These are phyloP conservation scores for Cantharis nigra DNA, from an alignment of 2,888 invertebrate species.

Conservation along the genomic window DNA sequence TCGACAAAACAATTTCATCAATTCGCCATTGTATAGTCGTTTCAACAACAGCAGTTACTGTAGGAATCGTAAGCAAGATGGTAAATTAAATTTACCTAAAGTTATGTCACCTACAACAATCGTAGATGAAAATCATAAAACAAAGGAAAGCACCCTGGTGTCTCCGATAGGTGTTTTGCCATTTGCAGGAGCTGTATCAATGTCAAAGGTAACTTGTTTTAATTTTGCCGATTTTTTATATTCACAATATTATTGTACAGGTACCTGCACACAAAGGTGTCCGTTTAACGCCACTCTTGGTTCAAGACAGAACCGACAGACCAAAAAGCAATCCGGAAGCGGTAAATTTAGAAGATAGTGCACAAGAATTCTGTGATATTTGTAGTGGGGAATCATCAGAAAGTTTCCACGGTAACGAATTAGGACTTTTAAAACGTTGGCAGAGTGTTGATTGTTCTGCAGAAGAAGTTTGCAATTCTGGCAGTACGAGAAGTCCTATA, in stretches of 20 bases:
- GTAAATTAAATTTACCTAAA: constrained; percentile 24
- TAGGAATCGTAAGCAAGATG: constrained; percentile 16
- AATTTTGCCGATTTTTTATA: not conserved
- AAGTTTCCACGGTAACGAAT: constrained; percentile 34
- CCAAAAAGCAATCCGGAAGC: constrained; percentile 53
- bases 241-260: not conserved
- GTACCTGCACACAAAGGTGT: constrained; percentile 39
- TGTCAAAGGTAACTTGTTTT: constrained; percentile 34
- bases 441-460: constrained; percentile 43
- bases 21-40: constrained; percentile 35
- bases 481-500: constrained; percentile 26
- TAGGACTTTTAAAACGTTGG: constrained; percentile 46
- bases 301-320: constrained; percentile 48
- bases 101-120: constrained; percentile 42
- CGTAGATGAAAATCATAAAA: constrained; percentile 41
- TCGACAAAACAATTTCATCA: constrained; percentile 25
- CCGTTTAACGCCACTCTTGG: constrained; percentile 47
- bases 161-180: constrained; percentile 39
- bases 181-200: constrained; percentile 42
- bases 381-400: constrained; percentile 19
- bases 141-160: constrained; percentile 33
- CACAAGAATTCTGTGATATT: constrained; percentile 46
- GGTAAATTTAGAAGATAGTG: constrained; percentile 49
- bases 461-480: constrained; percentile 36
- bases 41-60: constrained; percentile 23